These are phyloP conservation scores for Periphyllus acericola DNA, from an alignment of 2,888 invertebrate genomes.

Conservation along the genomic window DNA sequence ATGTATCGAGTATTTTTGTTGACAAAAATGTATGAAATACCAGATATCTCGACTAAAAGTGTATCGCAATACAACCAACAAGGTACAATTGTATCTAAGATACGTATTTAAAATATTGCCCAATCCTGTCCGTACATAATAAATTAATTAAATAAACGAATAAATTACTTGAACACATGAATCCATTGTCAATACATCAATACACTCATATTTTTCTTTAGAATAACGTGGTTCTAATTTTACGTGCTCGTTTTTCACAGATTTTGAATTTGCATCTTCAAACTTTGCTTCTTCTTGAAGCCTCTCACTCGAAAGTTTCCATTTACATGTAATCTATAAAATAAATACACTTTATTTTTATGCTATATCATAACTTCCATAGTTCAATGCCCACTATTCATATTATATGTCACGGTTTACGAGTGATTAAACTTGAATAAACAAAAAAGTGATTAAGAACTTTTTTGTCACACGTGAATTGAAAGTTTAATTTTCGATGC, in stretches of 20 bases:
- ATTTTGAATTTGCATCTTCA: conserved; percentile 14
- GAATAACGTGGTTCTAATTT: conserved; percentile 38
- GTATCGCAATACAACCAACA: too few species aligned
- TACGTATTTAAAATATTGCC: too few species aligned
- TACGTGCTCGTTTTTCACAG: conserved; percentile 2
- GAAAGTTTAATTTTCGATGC: too few species aligned
- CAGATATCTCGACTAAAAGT: too few species aligned
- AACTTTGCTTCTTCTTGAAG: conserved; percentile 16
- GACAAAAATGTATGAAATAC: too few species aligned
- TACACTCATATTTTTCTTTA: conserved; percentile 27
- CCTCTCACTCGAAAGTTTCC: conserved; percentile 20
- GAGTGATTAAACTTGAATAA: too few species aligned
- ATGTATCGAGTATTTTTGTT: too few species aligned
- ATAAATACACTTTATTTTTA: not conserved
- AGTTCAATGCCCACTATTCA: too few species aligned
- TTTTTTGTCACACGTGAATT: too few species aligned
- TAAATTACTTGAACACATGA: conserved; percentile 32
- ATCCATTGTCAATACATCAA: conserved; percentile 4
- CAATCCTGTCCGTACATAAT: not conserved
- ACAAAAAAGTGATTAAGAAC: too few species aligned
- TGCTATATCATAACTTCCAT: not conserved
- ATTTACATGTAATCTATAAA: conserved; percentile 47
- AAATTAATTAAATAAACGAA: not conserved
- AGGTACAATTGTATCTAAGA: too few species aligned
- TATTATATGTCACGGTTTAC: too few species aligned